Conservation (phyloP, 2,113 vertebrate genomes). For the Tylochromis polylepis region DNA sequence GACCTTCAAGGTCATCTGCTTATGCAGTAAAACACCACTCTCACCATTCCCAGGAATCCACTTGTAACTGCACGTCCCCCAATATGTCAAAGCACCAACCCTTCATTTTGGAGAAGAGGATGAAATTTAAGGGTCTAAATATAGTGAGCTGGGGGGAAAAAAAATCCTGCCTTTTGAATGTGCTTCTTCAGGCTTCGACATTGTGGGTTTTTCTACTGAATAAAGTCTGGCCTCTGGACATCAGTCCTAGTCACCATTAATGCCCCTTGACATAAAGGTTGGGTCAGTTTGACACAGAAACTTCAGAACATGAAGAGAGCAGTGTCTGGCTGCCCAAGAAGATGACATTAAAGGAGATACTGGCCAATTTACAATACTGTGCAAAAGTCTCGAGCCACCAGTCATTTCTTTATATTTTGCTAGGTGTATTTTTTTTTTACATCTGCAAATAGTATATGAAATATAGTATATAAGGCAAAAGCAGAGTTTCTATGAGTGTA, state of each 20-base stretch:
- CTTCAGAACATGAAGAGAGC: not conserved
- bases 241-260: not conserved
- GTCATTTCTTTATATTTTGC: not conserved
- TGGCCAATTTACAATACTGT: not conserved
- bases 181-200: not conserved
- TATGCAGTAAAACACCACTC: not conserved
- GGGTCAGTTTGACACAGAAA: not conserved
- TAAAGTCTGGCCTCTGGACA: not conserved
- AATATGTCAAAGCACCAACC: not conserved
- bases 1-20: not conserved
- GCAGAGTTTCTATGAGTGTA: not conserved
- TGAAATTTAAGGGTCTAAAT: not conserved
- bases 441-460: not conserved
- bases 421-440: not conserved
- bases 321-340: not conserved
- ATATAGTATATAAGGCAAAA: not conserved
- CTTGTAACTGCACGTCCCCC: not conserved
- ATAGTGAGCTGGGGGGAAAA: fast-evolving
- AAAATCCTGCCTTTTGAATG: not conserved
- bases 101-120: not conserved
- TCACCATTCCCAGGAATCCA: not conserved
- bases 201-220: not conserved
- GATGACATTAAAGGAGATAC: not conserved
- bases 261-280: not conserved
- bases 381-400: not conserved